Evolutionary conservation across 2,888 invertebrate genomes (phyloP).

Genomic region (Diaprepes abbreviatus): DNA sequence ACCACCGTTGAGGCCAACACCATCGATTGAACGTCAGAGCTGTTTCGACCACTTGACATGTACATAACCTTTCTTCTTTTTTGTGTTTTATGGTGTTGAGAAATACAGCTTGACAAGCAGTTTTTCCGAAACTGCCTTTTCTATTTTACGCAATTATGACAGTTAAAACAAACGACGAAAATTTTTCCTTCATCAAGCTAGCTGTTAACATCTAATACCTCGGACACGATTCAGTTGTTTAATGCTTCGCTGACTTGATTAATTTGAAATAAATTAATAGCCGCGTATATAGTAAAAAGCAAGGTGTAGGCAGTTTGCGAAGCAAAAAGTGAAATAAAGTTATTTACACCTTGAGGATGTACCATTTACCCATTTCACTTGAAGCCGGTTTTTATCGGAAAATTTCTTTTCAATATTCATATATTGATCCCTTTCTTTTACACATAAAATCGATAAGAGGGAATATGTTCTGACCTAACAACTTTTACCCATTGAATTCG

Average conservation of each 20-base stretch:
- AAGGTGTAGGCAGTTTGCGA: slow-evolving; percentile 1
- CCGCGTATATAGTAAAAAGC: not conserved
- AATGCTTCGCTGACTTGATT: slow-evolving; percentile 9
- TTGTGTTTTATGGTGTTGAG: too few relatives aligned
- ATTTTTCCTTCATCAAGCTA: too few relatives aligned
- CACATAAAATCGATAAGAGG: too few relatives aligned
- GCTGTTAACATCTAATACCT: too few relatives aligned
- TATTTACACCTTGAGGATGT: slow-evolving; percentile 22
- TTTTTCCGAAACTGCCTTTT: too few relatives aligned
- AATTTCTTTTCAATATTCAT: not conserved
- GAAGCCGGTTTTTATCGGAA: not conserved
- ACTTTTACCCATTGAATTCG: not conserved
- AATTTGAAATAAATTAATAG: not conserved
- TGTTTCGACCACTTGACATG: too few relatives aligned
- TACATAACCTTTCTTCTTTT: too few relatives aligned
- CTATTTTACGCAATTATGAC: too few relatives aligned
- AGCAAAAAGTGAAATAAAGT: slow-evolving; percentile 17
- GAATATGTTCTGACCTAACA: not conserved
- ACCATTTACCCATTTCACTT: slow-evolving; percentile 24
- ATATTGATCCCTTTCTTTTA: not conserved
- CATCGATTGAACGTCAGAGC: too few relatives aligned
- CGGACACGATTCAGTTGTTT: slow-evolving; percentile 12
- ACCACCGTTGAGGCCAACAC: too few relatives aligned
- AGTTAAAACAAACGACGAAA: too few relatives aligned
- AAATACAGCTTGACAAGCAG: too few relatives aligned